Evolutionary conservation across 2,888 invertebrate genomes (phyloP), one percentile per base, ranked within the genome.

Genomic region (Barypeithes pellucidus): DNA sequence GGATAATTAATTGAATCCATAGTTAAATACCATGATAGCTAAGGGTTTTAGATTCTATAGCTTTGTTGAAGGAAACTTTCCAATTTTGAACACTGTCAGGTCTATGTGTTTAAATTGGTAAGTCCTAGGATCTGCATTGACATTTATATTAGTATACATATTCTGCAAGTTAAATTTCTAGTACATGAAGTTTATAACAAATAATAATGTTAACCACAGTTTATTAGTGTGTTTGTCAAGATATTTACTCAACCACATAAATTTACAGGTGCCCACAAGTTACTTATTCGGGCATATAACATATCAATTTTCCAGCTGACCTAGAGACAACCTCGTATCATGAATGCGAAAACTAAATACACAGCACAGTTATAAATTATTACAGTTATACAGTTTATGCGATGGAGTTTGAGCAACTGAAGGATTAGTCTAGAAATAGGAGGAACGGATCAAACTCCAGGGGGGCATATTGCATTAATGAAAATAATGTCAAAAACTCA

Each of bases 181-280:
- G 16, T 2, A 16, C 18, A 36, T 18, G 18, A 33, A 36, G 1
- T 20, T 33, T 36, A 59, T 33, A 20, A 33, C 12, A 14, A 36
- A 33, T 57, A 66, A 52, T 24, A 12, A n/a, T 3, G 52, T 24
- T 52, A n/a, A 52, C 22, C 52, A n/a, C n/a, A 24, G 24, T 52
- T 24, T 52, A 52, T 52, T n/a, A 52, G 52, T 52, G n/a, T 52
- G 24, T 52, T 52, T 52, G 52, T 52, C 24, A 52, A 52, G 24
- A 24, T 52, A 52, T 24, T 52, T 24, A 3, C 52, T 24, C 22
- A 3, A 52, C 22, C 12, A 24, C 50, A 50, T 50, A 50, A 22
- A 50, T 22, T 22, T 50, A 2, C 12, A 11, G 12, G 22, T 11
- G 50, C 2, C 20, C 22, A 20, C 22, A 20, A 50, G 22, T 20